Evolutionary conservation across 2,888 invertebrate species (phyloP).

Genomic region (Noctua fimbriata): DNA sequence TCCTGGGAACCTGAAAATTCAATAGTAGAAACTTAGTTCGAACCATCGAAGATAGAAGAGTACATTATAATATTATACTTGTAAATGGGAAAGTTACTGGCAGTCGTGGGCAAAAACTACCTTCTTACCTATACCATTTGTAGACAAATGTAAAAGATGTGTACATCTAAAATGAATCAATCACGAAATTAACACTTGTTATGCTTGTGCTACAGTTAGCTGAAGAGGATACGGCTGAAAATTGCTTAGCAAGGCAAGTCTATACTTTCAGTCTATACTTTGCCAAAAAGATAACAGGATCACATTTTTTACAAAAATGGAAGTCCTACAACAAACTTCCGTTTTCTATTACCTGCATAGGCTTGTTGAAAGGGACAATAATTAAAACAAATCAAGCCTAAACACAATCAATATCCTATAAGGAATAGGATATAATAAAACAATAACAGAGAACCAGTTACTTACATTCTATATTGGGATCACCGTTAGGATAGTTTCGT

Average conservation of each 20-base stretch:
- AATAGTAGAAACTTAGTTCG: not conserved
- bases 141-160: not conserved
- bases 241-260: not conserved
- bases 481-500: slow-evolving; percentile 94
- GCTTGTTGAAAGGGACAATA: not conserved
- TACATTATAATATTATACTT: not conserved
- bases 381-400: not conserved
- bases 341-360: not conserved
- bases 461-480: slow-evolving; percentile 96
- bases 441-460: slow-evolving; percentile 67
- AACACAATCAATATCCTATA: slow-evolving; percentile 2
- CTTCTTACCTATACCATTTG: not conserved
- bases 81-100: not conserved
- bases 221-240: not conserved
- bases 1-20: slow-evolving; percentile 89
- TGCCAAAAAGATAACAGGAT: not conserved
- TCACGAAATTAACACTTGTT: not conserved
- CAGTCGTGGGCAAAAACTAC: not conserved
- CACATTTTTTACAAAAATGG: not conserved
- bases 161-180: not conserved
- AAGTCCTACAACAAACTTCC: not conserved
- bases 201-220: not conserved
- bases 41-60: not conserved
- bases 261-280: not conserved
- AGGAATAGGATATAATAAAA: slow-evolving; percentile 22